A percentile compares a stretch with the other conserved stretches of the same genome.
These are phyloP conservation scores for Miichthys miiuy DNA, from an alignment of 2,797 vertebrate genomes.

Conservation along the genomic window DNA sequence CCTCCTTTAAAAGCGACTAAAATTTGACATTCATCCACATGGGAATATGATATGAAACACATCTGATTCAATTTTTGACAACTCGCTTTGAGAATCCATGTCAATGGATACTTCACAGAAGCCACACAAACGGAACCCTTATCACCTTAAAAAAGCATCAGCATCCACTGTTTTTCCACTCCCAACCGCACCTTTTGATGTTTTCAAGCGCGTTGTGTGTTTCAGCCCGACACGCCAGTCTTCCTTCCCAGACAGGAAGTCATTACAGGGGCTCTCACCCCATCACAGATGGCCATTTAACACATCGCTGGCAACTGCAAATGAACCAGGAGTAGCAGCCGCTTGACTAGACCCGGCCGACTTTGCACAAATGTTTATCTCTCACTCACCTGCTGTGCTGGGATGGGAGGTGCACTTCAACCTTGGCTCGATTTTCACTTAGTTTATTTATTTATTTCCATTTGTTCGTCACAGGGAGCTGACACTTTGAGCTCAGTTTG, in stretches of 20 bases:
- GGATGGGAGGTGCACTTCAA: conserved; percentile 55
- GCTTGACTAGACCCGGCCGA: conserved; percentile 64
- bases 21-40: background rate
- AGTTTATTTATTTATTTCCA: conserved; percentile 40
- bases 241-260: conserved; percentile 78
- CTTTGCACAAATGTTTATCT: conserved; percentile 78
- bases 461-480: conserved; percentile 38
- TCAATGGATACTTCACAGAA: conserved; percentile 7
- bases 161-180: conserved; percentile 20
- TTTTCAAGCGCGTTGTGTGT: conserved; percentile 47
- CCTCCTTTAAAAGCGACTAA: background rate
- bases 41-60: background rate
- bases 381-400: conserved; percentile 72
- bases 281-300: conserved; percentile 84
- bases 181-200: conserved; percentile 46
- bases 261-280: conserved; percentile 77
- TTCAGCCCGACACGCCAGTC: conserved; percentile 49
- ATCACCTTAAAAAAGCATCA: conserved; percentile 16
- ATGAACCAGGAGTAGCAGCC: conserved; percentile 77
- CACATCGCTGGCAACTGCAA: conserved; percentile 82
- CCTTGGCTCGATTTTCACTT: conserved; percentile 47
- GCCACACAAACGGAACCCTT: background rate
- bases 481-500: conserved; percentile 18
- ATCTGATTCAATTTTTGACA: conserved; percentile 7
- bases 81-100: background rate